Percentiles rank a stretch among this genome's conserved stretches.
phyloP scores from a whole-genome alignment of 2,888 invertebrate species.

The Hoplodrina ambigua region DNA sequence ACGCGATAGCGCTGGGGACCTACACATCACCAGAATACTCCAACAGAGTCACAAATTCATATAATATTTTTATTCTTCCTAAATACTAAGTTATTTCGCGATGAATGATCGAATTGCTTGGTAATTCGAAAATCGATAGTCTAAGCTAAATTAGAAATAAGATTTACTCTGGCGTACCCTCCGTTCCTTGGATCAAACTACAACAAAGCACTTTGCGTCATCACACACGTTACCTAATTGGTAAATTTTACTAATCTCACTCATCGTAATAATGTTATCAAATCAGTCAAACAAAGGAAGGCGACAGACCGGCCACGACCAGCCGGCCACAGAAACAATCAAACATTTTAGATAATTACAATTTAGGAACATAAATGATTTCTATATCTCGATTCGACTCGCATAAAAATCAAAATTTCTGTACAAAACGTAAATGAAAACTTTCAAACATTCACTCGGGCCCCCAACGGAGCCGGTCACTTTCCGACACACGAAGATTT shows the following conservation, averaged over 20 bases:
- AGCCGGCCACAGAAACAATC: conserved; percentile 52
- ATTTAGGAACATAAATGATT: conserved; percentile 75
- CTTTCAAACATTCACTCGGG: conserved; percentile 74
- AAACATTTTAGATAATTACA: conserved; percentile 66
- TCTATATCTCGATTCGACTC: conserved; percentile 47
- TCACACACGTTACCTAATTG: conserved; percentile 83
- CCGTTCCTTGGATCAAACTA: conserved; percentile 80
- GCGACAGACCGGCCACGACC: conserved; percentile 63
- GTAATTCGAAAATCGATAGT: conserved; percentile 86
- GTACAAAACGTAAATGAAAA: conserved; percentile 62
- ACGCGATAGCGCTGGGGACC: conserved; percentile 63
- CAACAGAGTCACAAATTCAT: conserved; percentile 80
- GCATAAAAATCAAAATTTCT: conserved; percentile 47
- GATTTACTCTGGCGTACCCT: conserved; percentile 84
- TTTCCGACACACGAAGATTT: conserved; percentile 79
- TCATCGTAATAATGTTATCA: conserved; percentile 79
- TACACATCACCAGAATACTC: conserved; percentile 74
- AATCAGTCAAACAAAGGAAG: conserved; percentile 84
- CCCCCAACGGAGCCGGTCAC: conserved; percentile 75
- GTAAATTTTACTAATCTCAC: conserved; percentile 88
- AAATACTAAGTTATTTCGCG: conserved; percentile 88
- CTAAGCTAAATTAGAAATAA: conserved; percentile 86
- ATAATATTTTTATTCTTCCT: conserved; percentile 85
- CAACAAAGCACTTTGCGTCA: conserved; percentile 82
- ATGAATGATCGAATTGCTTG: conserved; percentile 90